phyloP scores from a whole-genome alignment of 2,113 vertebrate species.

The Chaetorhynchus papuensis region DNA sequence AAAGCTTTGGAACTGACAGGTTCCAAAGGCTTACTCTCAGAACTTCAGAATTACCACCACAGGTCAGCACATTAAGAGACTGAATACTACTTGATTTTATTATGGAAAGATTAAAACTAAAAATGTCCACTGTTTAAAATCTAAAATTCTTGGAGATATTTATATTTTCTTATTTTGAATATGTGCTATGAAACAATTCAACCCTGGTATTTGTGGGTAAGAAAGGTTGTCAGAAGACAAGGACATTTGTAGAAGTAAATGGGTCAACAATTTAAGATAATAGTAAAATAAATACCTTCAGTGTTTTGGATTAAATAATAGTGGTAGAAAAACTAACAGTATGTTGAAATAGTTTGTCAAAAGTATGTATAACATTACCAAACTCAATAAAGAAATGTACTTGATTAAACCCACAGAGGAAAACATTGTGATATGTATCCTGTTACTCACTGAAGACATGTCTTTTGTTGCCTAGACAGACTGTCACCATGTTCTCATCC shows the following conservation, averaged over 20 bases:
- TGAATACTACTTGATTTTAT: neutral
- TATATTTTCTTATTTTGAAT: neutral
- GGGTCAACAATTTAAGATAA: neutral
- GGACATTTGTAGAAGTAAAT: neutral
- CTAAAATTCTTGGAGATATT: neutral
- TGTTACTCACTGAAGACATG: conserved; percentile 58
- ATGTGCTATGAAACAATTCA: neutral
- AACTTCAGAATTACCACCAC: neutral
- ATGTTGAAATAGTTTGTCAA: neutral
- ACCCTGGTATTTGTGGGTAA: neutral
- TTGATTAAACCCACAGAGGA: conserved; percentile 15
- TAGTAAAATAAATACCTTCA: neutral
- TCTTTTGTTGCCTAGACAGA: conserved; percentile 49
- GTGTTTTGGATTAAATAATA: neutral
- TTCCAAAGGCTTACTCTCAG: neutral
- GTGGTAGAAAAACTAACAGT: neutral
- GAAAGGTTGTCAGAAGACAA: neutral
- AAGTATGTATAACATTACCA: neutral
- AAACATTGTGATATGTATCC: conserved; percentile 55
- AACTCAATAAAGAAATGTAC: neutral
- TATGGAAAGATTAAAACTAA: neutral
- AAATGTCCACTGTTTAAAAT: neutral
- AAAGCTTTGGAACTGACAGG: neutral
- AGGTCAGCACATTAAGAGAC: neutral
- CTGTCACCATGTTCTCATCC: conserved; percentile 63